Conservation (phyloP, 2,797 vertebrate species). For the Esox lucius region DNA sequence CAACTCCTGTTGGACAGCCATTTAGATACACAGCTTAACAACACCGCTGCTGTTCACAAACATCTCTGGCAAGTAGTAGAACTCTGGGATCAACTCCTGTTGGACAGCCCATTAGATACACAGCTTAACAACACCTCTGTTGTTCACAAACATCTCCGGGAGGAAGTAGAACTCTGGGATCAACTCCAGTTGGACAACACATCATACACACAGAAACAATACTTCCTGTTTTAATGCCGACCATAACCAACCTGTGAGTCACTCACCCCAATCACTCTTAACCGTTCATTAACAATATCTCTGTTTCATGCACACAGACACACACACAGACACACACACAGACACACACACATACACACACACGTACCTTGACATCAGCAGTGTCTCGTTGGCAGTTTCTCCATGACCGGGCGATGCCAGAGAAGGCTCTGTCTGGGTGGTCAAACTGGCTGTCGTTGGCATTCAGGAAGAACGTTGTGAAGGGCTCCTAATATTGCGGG, state of each 20-base stretch:
- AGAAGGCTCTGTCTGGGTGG: slow-evolving; percentile 93
- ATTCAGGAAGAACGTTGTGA: slow-evolving; percentile 97
- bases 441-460: slow-evolving; percentile 94
- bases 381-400: slow-evolving; percentile 97
- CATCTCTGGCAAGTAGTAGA: slow-evolving; percentile 10
- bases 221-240: not conserved
- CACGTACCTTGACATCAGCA: slow-evolving; percentile 92
- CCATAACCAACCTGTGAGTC: not conserved
- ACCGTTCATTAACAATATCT: not conserved
- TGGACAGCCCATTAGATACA: not conserved
- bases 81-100: slow-evolving; percentile 16
- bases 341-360: not conserved
- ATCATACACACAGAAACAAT: not conserved
- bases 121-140: slow-evolving; percentile 44
- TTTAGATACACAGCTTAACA: not conserved
- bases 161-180: slow-evolving; percentile 13
- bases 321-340: not conserved
- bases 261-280: not conserved
- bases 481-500: slow-evolving; percentile 83
- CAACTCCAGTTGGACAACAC: slow-evolving; percentile 9
- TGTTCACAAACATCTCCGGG: slow-evolving; percentile 11
- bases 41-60: slow-evolving; percentile 4
- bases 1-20: slow-evolving; percentile 11
- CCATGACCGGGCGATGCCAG: slow-evolving; percentile 92
- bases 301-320: not conserved